Base-by-base conservation (phyloP, 2,888 invertebrate genomes). In the Gasteruption jaculator region DNA sequence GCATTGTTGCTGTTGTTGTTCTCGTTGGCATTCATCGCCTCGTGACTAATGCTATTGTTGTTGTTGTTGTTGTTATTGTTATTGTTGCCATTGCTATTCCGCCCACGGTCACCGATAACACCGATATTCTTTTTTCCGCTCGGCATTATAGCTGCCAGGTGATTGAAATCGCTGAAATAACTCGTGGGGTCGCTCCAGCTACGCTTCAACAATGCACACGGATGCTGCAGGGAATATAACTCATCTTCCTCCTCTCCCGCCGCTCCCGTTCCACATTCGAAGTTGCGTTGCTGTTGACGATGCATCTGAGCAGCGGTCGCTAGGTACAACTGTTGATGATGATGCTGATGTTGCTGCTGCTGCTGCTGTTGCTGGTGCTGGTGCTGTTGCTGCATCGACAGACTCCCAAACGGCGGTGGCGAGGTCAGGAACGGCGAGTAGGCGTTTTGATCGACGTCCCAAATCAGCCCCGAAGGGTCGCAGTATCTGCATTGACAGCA, bases 401-500 rank as follows among this genome's bases (percentile, higher is more conserved):
- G 16, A 12, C 30, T 18, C 15, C 42, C 27, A 25, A 42, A 16
- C 21, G 45, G 18, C 11, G 57, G 51, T 4, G 76, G 73, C 3
- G 75, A 68, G 16, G 75, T 74, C 29, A 76, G 54, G 56, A 80
- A 76, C 2, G 76, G 74, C 8, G 77, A 76, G 53, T 75, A 76
- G 52, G 74, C 73, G 48, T 70, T 77, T 22, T 79, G 77, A 63
- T 83, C 82, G 11, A 81, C 77, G 65, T 85, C 85, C 86, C 86
- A 86, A 51, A 85, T 82, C 65, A 83, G 79, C 37, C 83, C 82
- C 15, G 81, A 77, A 1, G 85, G 85, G 63, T 86, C 85, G 70
- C 86, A 86, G 57, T 84, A 85, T 33, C 83, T 79, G 68, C 86
- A 86, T 73, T 85, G 85, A 70, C 85, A 85, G 46, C 56, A 39